Evolutionary conservation across 2,797 vertebrate genomes (phyloP).

Genomic region (Brachymystax lenok): DNA sequence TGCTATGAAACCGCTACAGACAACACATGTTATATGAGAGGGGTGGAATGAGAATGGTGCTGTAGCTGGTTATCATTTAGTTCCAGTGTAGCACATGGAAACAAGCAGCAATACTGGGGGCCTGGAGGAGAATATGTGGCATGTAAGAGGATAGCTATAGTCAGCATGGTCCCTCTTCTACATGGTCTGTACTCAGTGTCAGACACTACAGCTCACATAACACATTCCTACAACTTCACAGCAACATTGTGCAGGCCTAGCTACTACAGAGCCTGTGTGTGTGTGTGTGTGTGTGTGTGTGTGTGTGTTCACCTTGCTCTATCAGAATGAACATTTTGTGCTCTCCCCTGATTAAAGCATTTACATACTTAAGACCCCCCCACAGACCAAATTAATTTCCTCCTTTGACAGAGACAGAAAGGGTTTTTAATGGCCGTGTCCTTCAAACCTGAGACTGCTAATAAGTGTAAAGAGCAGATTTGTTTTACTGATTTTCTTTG

Average conservation of each 20-base stretch:
- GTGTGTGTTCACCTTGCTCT: neutral
- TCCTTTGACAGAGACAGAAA: slow-evolving; percentile 67
- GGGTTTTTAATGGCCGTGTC: slow-evolving; percentile 67
- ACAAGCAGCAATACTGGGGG: neutral
- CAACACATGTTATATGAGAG: neutral
- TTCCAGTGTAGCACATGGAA: neutral
- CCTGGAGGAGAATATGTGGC: neutral
- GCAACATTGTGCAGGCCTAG: neutral
- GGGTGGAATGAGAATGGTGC: neutral
- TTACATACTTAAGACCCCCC: neutral
- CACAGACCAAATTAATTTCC: slow-evolving; percentile 60
- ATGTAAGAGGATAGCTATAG: too few relatives aligned
- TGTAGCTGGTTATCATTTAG: neutral
- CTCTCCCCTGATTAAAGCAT: slow-evolving; percentile 1
- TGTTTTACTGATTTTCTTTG: slow-evolving; percentile 74
- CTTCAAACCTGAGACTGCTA: slow-evolving; percentile 69
- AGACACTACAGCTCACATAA: neutral
- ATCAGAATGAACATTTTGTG: neutral
- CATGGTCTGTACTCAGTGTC: neutral
- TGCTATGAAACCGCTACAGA: neutral
- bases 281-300: neutral
- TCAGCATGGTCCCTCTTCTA: neutral
- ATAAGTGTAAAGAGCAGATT: slow-evolving; percentile 69
- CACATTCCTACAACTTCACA: neutral
- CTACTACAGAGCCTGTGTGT: neutral